These are phyloP conservation scores for Hippocampus barbouri DNA, from an alignment of 2,113 vertebrate species.

Conservation along the genomic window DNA sequence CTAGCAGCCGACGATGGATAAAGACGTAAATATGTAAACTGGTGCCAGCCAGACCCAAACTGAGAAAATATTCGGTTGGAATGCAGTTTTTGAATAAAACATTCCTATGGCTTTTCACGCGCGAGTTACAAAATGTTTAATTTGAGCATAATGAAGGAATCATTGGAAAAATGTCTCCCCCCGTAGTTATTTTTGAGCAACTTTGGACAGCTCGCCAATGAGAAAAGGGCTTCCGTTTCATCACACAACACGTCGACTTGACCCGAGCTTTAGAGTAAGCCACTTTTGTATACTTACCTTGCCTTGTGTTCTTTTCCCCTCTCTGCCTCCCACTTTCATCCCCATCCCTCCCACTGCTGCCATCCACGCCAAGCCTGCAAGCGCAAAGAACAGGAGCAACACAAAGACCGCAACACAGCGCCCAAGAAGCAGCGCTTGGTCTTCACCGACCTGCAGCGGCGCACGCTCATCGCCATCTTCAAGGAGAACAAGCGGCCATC, in stretches of 20 bases:
- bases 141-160: too few relatives aligned
- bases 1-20: too few relatives aligned
- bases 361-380: conserved; percentile 85
- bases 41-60: too few relatives aligned
- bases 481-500: conserved; percentile 98
- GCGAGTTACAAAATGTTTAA: too few relatives aligned
- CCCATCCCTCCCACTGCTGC: conserved; percentile 56
- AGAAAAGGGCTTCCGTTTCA: background rate
- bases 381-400: conserved; percentile 96
- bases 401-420: conserved; percentile 89
- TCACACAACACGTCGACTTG: background rate
- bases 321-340: conserved; percentile 58
- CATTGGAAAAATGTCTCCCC: too few relatives aligned
- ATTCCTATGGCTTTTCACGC: too few relatives aligned
- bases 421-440: conserved; percentile 97
- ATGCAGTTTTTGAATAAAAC: too few relatives aligned
- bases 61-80: too few relatives aligned
- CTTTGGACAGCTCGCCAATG: too few relatives aligned
- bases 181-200: too few relatives aligned
- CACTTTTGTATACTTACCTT: conserved; percentile 67
- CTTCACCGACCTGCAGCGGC: conserved; percentile 98
- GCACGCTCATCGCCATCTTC: conserved; percentile 98
- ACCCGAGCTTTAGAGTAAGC: background rate
- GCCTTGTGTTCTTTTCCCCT: conserved; percentile 54
- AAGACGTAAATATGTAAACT: too few relatives aligned